phyloP scores from a whole-genome alignment of 2,888 invertebrate genomes.

The Dysmachus trigonus region DNA sequence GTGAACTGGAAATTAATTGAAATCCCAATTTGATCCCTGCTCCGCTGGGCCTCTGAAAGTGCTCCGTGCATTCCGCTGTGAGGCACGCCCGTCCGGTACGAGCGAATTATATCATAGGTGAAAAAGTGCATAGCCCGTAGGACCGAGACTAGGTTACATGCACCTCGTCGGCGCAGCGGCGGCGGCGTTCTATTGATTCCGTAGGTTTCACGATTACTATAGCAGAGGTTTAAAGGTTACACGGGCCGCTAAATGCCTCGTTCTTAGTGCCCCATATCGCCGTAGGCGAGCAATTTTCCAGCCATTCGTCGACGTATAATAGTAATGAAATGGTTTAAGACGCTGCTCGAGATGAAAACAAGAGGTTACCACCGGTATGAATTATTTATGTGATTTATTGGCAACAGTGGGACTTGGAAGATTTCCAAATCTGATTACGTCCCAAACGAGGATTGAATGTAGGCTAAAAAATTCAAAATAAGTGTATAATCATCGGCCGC shows the following conservation, averaged over 20 bases:
- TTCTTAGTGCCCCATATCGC: background rate
- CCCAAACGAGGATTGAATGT: background rate
- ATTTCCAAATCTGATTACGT: conserved; percentile 7
- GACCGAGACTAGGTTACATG: background rate
- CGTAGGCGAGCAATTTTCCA: conserved; percentile 14
- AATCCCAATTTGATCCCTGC: background rate
- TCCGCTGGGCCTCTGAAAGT: background rate
- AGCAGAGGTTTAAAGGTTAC: conserved; percentile 21
- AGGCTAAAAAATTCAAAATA: background rate
- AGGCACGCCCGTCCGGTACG: background rate
- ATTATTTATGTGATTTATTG: conserved; percentile 11
- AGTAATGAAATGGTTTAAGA: background rate
- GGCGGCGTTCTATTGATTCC: background rate
- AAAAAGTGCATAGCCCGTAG: background rate
- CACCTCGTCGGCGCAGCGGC: background rate
- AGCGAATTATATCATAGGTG: background rate
- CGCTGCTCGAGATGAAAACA: conserved; percentile 7
- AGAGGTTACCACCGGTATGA: conserved; percentile 1
- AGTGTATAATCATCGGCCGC: background rate
- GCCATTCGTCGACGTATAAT: background rate
- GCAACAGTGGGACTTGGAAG: background rate
- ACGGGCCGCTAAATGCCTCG: background rate
- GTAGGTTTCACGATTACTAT: background rate
- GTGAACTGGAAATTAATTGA: conserved; percentile 11
- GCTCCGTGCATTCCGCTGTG: background rate